Evolutionary conservation across 2,113 vertebrate genomes (phyloP), one percentile per base, ranked within the genome.

Genomic region (Suricata suricatta): DNA sequence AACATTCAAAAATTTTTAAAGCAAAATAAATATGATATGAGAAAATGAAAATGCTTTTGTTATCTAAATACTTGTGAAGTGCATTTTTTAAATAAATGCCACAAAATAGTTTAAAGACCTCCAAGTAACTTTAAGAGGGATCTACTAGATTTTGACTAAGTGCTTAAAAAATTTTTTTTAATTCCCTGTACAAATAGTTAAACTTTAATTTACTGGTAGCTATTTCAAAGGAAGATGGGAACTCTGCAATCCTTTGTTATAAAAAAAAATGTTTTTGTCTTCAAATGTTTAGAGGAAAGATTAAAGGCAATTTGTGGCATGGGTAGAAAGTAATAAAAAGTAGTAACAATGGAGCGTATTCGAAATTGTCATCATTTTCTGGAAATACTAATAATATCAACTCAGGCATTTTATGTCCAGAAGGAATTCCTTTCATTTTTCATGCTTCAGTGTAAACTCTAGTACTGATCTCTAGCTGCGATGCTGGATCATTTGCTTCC

Each of bases 271-370:
- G 52, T 87, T 95, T 98, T 98, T 92, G 74, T 95, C 80, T 94
- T 96, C 95, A 94, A 52, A 93, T 97, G 84, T 98, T 98, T 98
- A 82, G 83, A 88, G 76, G 50, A 95, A 93, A 84, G 94, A 96
- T 97, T 97, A 98, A 96, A 96, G 95, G 84, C 87, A 96, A 95
- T 97, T 97, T 98, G 97, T 96, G 80, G 76, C 64, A 71, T 29
- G 63, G 41, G 38, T 57, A 68, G 80, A 79, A 88, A 96, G 92
- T 96, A 68, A 69, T 96, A 97, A 92, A 97, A 97, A 68, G 44
- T 63, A n/a, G 79, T 97, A 92, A 95, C 90, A 94, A 92, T 96
- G 96, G 52, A 82, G n/a, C 71, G 31, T 95, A 79, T 95, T 81
- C 52, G 57, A 89, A 93, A 96, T 72, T 87, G 50, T 96, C 89